Evolutionary conservation across 2,888 invertebrate species (phyloP), one percentile per base, ranked within the genome.

Genomic region (Nycteola revayana): DNA sequence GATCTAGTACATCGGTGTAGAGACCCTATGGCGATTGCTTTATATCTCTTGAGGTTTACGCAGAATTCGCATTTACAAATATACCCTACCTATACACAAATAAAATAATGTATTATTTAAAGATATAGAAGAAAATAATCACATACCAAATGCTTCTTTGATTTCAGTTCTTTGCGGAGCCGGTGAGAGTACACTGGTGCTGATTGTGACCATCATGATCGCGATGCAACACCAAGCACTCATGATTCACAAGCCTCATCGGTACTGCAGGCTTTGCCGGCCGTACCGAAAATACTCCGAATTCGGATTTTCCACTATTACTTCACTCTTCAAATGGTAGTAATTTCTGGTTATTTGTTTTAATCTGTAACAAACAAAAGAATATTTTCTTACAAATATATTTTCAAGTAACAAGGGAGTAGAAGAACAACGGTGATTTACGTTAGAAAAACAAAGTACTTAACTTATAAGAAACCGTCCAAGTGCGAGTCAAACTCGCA

Each of bases 191-290:
- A 83, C 76, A 25, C 79, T 72, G 36, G 75, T 83, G 69, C 81
- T 83, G 69, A 88, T 75, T 60, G 86, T 78, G 48, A 77, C 71
- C 78, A 86, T 80, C 65, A 83, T 80, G 63, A 88, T 73, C 76
- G 80, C 75, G 72, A 87, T 66, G 64, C 75, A 84, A 75, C 78
- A 85, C 87, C 86, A 88, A 68, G 77, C 70, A 77, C 72, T 77
- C 87, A 88, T 88, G 79, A 51, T 83, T 84, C 75, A 68, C 58
- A 60, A 77, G 71, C 76, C 73, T 66, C 85, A 83, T 86, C 75
- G 70, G 80, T 77, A 66, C 71, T 66, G 63, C 39, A 58, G 62
- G 58, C 50, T 51, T 54, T 46, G 33, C 60, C 48, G 42, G 58
- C 51, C 42, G 49, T 43, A 37, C 41, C 33, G 30, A 56, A 55